Evolutionary conservation across 2,797 vertebrate genomes (phyloP).

Genomic region (Squalus acanthias): DNA sequence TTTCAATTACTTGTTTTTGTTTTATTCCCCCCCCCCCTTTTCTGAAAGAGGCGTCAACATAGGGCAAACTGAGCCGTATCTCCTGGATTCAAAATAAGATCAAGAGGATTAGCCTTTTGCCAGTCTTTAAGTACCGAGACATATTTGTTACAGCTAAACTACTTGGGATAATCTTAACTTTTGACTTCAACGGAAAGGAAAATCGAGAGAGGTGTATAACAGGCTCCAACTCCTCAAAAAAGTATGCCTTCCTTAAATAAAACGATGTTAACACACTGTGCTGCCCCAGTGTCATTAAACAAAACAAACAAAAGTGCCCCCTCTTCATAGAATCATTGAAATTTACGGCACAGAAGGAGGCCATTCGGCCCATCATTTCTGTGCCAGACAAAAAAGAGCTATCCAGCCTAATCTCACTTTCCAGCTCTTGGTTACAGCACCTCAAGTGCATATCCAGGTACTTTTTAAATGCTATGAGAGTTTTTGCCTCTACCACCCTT

Average conservation of each 20-base stretch:
- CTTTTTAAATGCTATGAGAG: too few relatives aligned
- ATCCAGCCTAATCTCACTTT: too few relatives aligned
- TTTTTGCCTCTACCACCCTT: too few relatives aligned
- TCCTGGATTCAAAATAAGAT: not conserved
- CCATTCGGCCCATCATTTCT: too few relatives aligned
- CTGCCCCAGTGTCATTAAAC: conserved; percentile 41
- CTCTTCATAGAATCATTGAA: too few relatives aligned
- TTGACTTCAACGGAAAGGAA: not conserved
- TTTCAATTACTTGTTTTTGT: not conserved
- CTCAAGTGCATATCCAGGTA: too few relatives aligned
- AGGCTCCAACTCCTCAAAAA: conserved; percentile 41
- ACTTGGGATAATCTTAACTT: not conserved
- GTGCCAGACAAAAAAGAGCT: too few relatives aligned
- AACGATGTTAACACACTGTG: conserved; percentile 42
- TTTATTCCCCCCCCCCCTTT: not conserved
- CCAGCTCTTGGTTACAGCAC: too few relatives aligned
- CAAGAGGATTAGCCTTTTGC: not conserved
- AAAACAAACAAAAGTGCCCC: conserved; percentile 26
- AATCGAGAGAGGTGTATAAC: conserved; percentile 22
- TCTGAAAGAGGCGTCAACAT: not conserved
- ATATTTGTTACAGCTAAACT: not conserved
- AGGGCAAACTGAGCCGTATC: not conserved
- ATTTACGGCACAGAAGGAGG: too few relatives aligned
- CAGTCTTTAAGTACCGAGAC: not conserved
- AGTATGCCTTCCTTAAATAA: conserved; percentile 38